A percentile compares a stretch with the other conserved stretches of the same genome.
Conservation (phyloP, 2,888 invertebrate genomes). For the Spilosoma lubricipeda region DNA sequence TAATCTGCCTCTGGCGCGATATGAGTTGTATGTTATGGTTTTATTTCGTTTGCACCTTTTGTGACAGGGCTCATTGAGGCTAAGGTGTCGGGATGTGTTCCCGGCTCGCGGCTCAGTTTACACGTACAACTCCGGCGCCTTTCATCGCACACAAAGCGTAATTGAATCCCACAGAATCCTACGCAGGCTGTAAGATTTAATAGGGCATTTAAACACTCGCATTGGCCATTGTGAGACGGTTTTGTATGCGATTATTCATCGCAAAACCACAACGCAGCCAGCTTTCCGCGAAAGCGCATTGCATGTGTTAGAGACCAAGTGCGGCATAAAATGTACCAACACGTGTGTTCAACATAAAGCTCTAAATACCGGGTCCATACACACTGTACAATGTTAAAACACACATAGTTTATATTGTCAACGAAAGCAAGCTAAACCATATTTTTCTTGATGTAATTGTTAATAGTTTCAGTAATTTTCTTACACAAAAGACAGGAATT, state of each 20-base stretch:
- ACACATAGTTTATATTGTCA: constrained; percentile 50
- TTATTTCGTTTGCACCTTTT: constrained; percentile 84
- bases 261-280: constrained; percentile 76
- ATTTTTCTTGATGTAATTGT: constrained; percentile 56
- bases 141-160: constrained; percentile 85
- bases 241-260: constrained; percentile 85
- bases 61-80: constrained; percentile 84
- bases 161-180: constrained; percentile 86
- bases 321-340: constrained; percentile 65
- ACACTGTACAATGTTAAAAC: constrained; percentile 54
- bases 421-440: constrained; percentile 42
- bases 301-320: constrained; percentile 74
- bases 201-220: constrained; percentile 86
- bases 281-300: constrained; percentile 76
- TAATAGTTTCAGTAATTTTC: constrained; percentile 54
- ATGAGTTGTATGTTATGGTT: constrained; percentile 74
- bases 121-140: constrained; percentile 81
- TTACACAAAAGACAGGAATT: constrained; percentile 56
- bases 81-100: constrained; percentile 86
- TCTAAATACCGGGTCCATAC: constrained; percentile 56
- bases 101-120: constrained; percentile 81
- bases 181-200: constrained; percentile 85
- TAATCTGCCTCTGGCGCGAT: constrained; percentile 82
- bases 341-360: constrained; percentile 67
- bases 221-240: constrained; percentile 84